Percentiles rank a stretch among this genome's conserved stretches.
These are phyloP conservation scores for Chlorodrepanis virens DNA, from an alignment of 2,113 vertebrate genomes.

Conservation along the genomic window DNA sequence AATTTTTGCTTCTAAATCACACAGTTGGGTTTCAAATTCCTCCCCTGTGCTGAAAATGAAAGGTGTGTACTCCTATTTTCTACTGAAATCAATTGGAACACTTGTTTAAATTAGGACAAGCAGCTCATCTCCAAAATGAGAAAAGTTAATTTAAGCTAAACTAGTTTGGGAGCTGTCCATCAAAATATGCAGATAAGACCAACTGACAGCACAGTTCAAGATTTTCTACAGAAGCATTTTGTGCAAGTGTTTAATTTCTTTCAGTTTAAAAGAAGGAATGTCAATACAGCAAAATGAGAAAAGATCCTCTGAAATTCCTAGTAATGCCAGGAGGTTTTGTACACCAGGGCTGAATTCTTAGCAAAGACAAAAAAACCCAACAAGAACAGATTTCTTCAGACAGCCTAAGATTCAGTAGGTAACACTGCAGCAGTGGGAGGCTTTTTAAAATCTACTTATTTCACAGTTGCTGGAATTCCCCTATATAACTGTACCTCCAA, in stretches of 20 bases:
- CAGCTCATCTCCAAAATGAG: conserved; percentile 14
- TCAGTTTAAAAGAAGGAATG: not conserved
- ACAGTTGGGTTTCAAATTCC: not conserved
- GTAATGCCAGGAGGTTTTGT: not conserved
- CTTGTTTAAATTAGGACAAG: not conserved
- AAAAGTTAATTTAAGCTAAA: conserved; percentile 28
- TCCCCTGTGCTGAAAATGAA: not conserved
- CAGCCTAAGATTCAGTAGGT: not conserved
- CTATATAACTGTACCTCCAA: not conserved
- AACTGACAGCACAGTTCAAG: not conserved
- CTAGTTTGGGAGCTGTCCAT: conserved; percentile 16
- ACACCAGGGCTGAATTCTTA: not conserved
- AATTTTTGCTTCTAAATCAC: not conserved
- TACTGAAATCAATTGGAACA: not conserved
- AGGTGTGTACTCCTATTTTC: not conserved
- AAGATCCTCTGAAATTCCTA: not conserved
- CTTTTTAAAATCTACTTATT: not conserved
- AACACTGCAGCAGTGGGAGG: not conserved
- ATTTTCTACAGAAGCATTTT: not conserved
- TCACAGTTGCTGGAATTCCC: not conserved
- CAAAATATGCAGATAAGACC: not conserved
- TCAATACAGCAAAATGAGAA: not conserved
- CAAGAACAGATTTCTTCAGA: not conserved
- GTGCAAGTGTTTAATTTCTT: not conserved
- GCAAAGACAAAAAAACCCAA: not conserved